Percentiles rank a stretch among this genome's conserved stretches.
Conservation (phyloP, 2,113 vertebrate genomes). For the Stictonetta naevosa region DNA sequence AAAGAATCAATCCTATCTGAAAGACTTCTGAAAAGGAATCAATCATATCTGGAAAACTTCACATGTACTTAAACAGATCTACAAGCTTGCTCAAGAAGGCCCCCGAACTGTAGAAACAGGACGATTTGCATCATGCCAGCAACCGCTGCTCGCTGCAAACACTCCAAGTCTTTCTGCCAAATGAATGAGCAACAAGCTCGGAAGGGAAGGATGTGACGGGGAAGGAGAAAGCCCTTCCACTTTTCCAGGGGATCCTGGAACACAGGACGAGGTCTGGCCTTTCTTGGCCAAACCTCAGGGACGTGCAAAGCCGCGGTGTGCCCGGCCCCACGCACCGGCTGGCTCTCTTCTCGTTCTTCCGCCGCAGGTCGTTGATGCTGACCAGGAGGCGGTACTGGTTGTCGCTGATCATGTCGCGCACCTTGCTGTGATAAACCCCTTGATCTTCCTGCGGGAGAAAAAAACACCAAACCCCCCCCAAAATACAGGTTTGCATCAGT, state of each 20-base stretch:
- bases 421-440: slow-evolving; percentile 92
- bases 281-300: neutral
- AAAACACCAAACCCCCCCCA: neutral
- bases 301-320: too few species aligned
- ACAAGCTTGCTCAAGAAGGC: neutral
- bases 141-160: neutral
- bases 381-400: slow-evolving; percentile 90
- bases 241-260: too few species aligned
- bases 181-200: neutral
- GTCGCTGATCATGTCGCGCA: slow-evolving; percentile 94
- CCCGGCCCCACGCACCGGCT: slow-evolving; percentile 73
- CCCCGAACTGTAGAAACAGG: neutral
- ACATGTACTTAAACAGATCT: fast-evolving
- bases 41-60: neutral
- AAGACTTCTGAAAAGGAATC: neutral
- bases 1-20: fast-evolving
- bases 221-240: neutral
- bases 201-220: fast-evolving
- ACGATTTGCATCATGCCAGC: fast-evolving
- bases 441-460: slow-evolving; percentile 87
- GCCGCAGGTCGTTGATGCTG: slow-evolving; percentile 93
- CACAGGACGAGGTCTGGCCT: neutral
- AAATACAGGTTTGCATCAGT: neutral
- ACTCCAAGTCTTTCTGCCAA: neutral
- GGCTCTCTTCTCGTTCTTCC: slow-evolving; percentile 90